These are phyloP conservation scores for Herminia tarsipennalis DNA, from an alignment of 2,888 invertebrate species.

Conservation along the genomic window DNA sequence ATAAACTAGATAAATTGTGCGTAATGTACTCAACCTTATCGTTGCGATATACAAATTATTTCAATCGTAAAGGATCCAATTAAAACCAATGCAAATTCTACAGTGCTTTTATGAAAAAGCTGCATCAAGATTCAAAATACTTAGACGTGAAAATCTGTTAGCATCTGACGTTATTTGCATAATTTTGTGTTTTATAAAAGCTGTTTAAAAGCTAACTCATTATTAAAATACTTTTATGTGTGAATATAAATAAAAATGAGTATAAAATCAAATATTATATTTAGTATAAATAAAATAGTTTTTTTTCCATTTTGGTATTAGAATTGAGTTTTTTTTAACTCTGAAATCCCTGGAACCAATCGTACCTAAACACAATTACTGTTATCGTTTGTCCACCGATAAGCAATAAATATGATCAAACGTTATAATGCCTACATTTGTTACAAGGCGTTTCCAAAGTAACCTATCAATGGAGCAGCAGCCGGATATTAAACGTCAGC, in stretches of 20 bases:
- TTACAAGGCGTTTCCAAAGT: slow-evolving; percentile 27
- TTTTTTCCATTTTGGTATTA: no score
- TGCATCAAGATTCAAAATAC: no score
- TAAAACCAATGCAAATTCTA: slow-evolving; percentile 8
- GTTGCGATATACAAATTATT: slow-evolving; percentile 21
- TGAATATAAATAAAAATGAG: no score
- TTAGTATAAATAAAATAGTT: no score
- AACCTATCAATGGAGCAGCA: slow-evolving; percentile 32
- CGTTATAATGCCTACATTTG: slow-evolving; percentile 28
- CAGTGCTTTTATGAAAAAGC: neutral
- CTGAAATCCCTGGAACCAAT: no score
- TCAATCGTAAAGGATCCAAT: slow-evolving; percentile 22
- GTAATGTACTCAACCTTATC: slow-evolving; percentile 26
- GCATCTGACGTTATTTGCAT: slow-evolving; percentile 12
- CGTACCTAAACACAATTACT: no score
- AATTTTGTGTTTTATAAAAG: no score
- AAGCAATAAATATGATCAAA: slow-evolving; percentile 31
- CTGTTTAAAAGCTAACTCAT: no score
- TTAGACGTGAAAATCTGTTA: slow-evolving; percentile 14
- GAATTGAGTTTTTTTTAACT: no score
- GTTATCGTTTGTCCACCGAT: no score
- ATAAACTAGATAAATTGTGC: slow-evolving; percentile 39
- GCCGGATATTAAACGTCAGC: slow-evolving; percentile 49
- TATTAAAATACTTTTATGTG: no score
- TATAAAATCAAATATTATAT: no score